Evolutionary conservation across 2,888 invertebrate species (phyloP), one percentile per base, ranked within the genome.

Genomic region (Ichneumoninae sp.): DNA sequence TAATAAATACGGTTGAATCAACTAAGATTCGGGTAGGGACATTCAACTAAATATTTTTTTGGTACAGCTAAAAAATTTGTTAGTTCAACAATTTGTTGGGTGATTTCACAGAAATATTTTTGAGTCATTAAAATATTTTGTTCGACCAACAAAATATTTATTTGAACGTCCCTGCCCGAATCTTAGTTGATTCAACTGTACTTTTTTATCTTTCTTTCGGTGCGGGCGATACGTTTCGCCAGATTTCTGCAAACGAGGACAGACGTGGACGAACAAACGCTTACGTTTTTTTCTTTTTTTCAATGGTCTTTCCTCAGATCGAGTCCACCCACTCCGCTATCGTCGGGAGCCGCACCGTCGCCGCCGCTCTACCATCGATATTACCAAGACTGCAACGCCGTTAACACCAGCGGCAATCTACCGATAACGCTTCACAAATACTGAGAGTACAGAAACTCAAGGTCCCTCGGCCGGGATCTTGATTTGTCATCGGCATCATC

Each of bases 391-490:
- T 94, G 93, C 89, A 93, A 93, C 80, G 92, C 92, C 30, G 92
- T 93, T 0, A 93, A 92, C 79, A 92, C 93, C 83, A 93, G 92
- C 81, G 93, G 93, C 26, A 94, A 94, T 89, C 82, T 94, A 74
- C 93, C 93, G n/a, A 93, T 94, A 88, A 93, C 93, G 89, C 85
- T 94, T 76, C 93, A 93, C 87, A 93, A 93, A 86, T 94, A 94
- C 93, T 94, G 93, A 94, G 93, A 93, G 86, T 94, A 93, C 88
- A 91, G 92, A 87, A 92, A 92, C 89, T 93, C 93, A 93, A 93
- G 93, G 91, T 90, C 92, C 87, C 90, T 90, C 40, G 88, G 87
- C 75, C 87, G 92, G 82, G 90, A 89, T 87, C 92, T 92, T 92
- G 92, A 92, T 70, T 22, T 68, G 13, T 13, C 22, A 60, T 52